Base-by-base conservation (phyloP, 2,113 vertebrate genomes). In the Catagonus wagneri region DNA sequence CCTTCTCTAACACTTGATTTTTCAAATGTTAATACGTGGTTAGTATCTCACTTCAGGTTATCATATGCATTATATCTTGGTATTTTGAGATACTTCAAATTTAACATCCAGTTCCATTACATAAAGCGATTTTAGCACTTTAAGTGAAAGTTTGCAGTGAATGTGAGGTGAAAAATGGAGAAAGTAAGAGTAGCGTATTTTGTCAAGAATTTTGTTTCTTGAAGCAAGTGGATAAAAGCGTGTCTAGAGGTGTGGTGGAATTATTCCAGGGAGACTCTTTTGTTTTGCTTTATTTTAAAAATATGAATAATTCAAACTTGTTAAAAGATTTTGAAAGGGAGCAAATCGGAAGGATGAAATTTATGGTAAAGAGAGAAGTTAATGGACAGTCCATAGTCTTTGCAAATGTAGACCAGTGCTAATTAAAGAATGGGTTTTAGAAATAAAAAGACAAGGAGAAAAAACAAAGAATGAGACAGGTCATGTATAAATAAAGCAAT, bases 121-220 rank as follows among this genome's bases (percentile, higher is more conserved):
- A 71, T 39, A 29, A 3, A 89, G 10, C 74, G 36, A 89, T 78
- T 94, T 96, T 71, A 93, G 29, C 61, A 89, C 50, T 92, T 94
- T 74, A 95, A 89, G n/a, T 61, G 6, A 75, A n/a, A 96, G 52
- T 92, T 69, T 89, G 4, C 74, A 83, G 25, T 72, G 36, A 93
- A 8, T 3, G 0, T 78, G 61, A 92, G 34, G 15, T 58, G 39
- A 83, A 89, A 92, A 78, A 75, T 56, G 56, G 29, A 65, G 44
- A 54, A 86, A 94, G 27, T 9, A 61, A 87, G 2, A 56, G 29
- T 16, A 66, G 20, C 2, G 36, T 22, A 68, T 13, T 52, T 2
- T 56, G 6, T 74, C 27, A 72, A 78, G 39, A 54, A 44, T 81
- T 81, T 16, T 84, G 17, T 83, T 93, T 90, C n/a, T 63, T 85